Evolutionary conservation across 1,140 invertebrate species (phyloP).

Genomic region (Reticulitermes speratus): DNA sequence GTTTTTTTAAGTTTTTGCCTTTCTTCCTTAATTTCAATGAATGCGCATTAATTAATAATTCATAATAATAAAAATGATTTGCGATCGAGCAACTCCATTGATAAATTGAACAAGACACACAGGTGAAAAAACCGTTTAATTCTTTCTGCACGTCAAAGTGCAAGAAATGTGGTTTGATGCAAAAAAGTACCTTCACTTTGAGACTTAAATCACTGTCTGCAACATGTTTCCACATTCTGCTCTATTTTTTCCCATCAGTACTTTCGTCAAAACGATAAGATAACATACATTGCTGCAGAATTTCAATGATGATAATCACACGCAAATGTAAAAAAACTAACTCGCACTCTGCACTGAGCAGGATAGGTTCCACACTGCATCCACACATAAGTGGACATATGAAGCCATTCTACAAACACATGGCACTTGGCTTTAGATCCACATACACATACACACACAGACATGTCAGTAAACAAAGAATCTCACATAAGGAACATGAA

Average conservation of each 20-base stretch:
- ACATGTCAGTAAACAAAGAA: neutral
- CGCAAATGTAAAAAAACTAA: neutral
- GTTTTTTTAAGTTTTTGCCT: neutral
- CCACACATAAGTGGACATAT: neutral
- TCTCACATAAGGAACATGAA: neutral
- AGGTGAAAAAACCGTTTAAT: conserved; percentile 1
- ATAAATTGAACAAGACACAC: conserved; percentile 16
- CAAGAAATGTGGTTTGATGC: conserved; percentile 11
- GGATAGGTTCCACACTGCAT: neutral
- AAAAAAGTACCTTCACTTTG: neutral
- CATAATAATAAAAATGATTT: conserved; percentile 7
- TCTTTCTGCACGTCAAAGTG: neutral
- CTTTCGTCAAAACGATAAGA: neutral
- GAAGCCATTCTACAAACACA: conserved; percentile 4
- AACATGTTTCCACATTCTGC: neutral
- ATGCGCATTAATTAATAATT: conserved; percentile 2
- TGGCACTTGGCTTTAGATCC: neutral
- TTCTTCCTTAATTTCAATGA: neutral
- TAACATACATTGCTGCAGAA: neutral
- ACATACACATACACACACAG: no score
- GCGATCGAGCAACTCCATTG: neutral
- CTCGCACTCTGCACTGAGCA: neutral
- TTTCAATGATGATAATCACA: conserved; percentile 5
- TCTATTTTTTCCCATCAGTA: neutral
- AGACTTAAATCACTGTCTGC: neutral